Conservation (phyloP, 2,797 vertebrate genomes). For the Astyanax mexicanus region DNA sequence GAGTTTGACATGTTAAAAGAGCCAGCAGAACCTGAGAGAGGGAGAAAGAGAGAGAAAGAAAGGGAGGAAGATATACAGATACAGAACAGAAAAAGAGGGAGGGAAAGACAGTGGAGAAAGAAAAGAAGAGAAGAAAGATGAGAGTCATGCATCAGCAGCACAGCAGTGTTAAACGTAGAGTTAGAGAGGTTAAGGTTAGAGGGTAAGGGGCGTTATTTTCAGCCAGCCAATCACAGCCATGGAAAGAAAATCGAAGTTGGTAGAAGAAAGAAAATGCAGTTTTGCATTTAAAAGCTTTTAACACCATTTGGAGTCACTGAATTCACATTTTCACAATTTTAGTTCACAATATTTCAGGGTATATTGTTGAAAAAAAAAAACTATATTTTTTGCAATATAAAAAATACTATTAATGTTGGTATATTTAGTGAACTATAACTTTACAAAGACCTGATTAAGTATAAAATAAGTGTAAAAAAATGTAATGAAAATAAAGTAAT, state of each 20-base stretch:
- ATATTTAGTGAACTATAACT: too few relatives aligned
- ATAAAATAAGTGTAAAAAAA: too few relatives aligned
- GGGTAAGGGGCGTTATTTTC: conserved; percentile 37
- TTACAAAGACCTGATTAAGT: too few relatives aligned
- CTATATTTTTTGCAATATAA: too few relatives aligned
- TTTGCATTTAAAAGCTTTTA: background rate
- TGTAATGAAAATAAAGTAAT: too few relatives aligned
- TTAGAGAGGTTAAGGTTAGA: conserved; percentile 73
- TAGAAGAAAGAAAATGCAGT: too few relatives aligned
- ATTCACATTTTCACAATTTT: too few relatives aligned
- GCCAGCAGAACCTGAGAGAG: conserved; percentile 94
- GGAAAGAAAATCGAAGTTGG: background rate
- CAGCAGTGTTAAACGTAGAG: conserved; percentile 64
- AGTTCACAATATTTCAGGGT: too few relatives aligned
- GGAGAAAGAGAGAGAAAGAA: conserved; percentile 48
- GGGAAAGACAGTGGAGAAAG: conserved; percentile 62
- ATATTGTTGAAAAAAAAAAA: too few relatives aligned
- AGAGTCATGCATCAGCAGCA: conserved; percentile 77
- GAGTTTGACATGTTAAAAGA: conserved; percentile 99
- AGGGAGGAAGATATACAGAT: conserved; percentile 29
- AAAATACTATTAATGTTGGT: too few relatives aligned
- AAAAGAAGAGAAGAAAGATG: too few relatives aligned
- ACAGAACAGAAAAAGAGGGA: conserved; percentile 61
- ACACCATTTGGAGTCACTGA: background rate
- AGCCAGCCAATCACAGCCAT: conserved; percentile 42